Percentiles rank a stretch among this genome's conserved stretches.
These are phyloP conservation scores for Meda fulgida DNA, from an alignment of 2,797 vertebrate species.

Conservation along the genomic window DNA sequence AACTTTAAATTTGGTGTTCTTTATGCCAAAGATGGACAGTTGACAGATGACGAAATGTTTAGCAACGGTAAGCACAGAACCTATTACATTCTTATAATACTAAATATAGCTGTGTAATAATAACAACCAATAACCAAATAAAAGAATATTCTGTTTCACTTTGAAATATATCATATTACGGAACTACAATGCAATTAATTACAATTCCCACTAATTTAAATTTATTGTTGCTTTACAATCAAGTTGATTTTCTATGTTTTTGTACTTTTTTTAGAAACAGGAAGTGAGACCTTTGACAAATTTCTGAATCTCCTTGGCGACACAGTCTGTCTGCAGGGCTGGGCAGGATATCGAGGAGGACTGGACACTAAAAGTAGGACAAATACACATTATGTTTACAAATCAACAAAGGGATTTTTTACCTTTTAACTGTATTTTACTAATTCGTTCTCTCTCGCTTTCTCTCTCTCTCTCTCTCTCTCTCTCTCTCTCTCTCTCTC, in stretches of 20 bases:
- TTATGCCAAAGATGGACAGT: conserved; percentile 96
- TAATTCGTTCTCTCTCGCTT: not conserved
- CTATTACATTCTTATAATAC: not conserved
- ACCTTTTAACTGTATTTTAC: not conserved
- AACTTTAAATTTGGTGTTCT: conserved; percentile 99
- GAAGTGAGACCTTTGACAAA: conserved; percentile 93
- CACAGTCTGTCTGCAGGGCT: conserved; percentile 90
- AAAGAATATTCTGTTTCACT: not conserved
- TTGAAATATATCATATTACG: not conserved
- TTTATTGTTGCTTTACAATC: not conserved
- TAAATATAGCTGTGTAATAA: not conserved
- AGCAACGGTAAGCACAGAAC: conserved; percentile 88
- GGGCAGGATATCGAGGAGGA: conserved; percentile 96
- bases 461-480: not conserved
- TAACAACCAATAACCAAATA: not conserved
- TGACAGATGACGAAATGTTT: conserved; percentile 99
- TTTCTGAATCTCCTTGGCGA: conserved; percentile 93
- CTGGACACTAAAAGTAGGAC: conserved; percentile 96
- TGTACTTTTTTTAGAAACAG: conserved; percentile 80
- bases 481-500: too few relatives aligned
- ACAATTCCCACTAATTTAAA: not conserved
- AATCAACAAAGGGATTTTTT: not conserved
- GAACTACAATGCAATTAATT: not conserved
- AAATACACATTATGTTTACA: not conserved
- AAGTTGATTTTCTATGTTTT: conserved; percentile 14